Base-by-base conservation (phyloP, 2,888 invertebrate species). In the Apamea monoglypha region DNA sequence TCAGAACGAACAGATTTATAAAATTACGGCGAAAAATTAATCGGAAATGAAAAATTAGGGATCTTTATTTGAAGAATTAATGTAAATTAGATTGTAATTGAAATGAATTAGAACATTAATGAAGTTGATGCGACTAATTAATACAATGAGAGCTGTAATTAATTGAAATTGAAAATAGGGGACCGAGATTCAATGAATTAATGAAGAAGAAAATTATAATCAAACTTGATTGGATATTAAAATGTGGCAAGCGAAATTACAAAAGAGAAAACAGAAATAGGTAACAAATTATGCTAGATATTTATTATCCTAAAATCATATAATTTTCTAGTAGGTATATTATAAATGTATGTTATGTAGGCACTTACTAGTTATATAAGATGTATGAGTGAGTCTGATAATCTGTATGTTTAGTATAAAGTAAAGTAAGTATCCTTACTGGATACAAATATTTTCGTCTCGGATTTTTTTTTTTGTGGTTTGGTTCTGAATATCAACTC, bases 91-190 rank as follows among this genome's bases (percentile, higher is more conserved):
- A 75, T 75, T 80, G 61, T 67, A 77, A 85, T 85, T 86, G 74
- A 85, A 75, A 86, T 80, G 36, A 85, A 86, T 86, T 80, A 75
- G 76, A 29, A 61, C 75, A 80, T 83, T 85, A 85, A 77, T 59
- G 67, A 75, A 80, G 63, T 81, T 67, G 67, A 86, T 80, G 63
- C 32, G 40, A 61, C 50, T 63, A 75, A 85, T 85, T 86, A 83
- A 85, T 77, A 67, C 63, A 64, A 56, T 59, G 76, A 80, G 77
- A 61, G 50, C 18, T n/a, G 69, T 86, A 83, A 85, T 85, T 86
- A 83, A 80, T 80, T 61, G 66, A 73, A 77, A 80, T 86, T 70
- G 67, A 80, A 82, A 85, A 82, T 78, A 69, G 69, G n/a, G 64
- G 72, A 79, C 66, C 36, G 59, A 10, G 25, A 76, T 67, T 50